Evolutionary conservation across 35 echinoderm and acorn worm genomes (phyloP), one percentile per base, ranked within the genome.

Genomic region (Amphiura filiformis): DNA sequence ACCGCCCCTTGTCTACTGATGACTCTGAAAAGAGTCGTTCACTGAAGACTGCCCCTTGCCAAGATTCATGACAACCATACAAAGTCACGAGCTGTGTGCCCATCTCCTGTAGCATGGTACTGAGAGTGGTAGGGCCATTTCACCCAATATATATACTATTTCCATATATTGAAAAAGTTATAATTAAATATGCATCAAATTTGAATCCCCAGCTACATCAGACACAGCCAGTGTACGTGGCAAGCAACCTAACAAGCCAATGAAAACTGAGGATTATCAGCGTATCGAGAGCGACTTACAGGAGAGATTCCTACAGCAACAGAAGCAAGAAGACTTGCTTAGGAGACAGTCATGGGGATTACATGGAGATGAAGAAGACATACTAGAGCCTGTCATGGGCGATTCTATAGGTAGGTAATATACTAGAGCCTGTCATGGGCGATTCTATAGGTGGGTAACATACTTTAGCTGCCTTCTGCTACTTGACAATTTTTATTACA

Each of bases 281-380:
- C 88, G 90, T 13, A 94, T 99, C 57, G 96, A 99, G 90, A 91
- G 80, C 17, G 90, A 91, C 64, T 87, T 99, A 37, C 96, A 99
- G 31, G 89, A 95, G 34, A 82, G 38, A 56, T 70, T 70, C 61
- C 15, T 70, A 23, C 61, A 70, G 26, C 82, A 78, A 20, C 76
- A 57, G 38, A 84, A 36, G 44, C 89, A 91, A 39, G 89, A 83
- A 36, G 91, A 87, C 26, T 86, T 78, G 35, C 37, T 94, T 40
- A 79, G 84, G 75, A 89, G 86, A 41, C 77, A 90, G 26, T 87
- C 87, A n/a, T 94, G 87, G 93, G 83, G 87, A 38, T 49, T 87
- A 0, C 77, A 90, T 70, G 93, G 41, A 26, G 70, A 85, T 37
- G 81, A 84, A 34, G 70, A 79, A 13, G 82, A 88, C 39, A 39